Evolutionary conservation across 2,888 invertebrate species (phyloP).

Genomic region (Sabatieria punctata): DNA sequence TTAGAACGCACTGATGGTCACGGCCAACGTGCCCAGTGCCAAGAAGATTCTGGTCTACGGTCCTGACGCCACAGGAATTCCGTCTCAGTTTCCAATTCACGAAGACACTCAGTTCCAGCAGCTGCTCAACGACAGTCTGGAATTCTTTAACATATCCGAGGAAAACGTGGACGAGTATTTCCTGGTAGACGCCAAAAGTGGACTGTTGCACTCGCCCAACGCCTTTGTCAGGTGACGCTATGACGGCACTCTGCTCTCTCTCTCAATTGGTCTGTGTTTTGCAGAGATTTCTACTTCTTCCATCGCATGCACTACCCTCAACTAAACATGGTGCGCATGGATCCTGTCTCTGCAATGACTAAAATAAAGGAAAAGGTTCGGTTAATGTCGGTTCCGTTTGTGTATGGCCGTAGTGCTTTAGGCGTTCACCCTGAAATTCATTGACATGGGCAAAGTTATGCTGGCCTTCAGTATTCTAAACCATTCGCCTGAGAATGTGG

Average conservation of each 20-base stretch:
- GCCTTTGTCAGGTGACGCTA: slow-evolving; percentile 60
- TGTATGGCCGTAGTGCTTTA: slow-evolving; percentile 7
- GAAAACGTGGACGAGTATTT: slow-evolving; percentile 71
- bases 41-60: slow-evolving; percentile 97
- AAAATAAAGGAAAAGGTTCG: slow-evolving; percentile 43
- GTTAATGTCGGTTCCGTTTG: neutral
- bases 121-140: slow-evolving; percentile 79
- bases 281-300: slow-evolving; percentile 85
- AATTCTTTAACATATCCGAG: slow-evolving; percentile 91
- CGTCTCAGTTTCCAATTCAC: slow-evolving; percentile 93
- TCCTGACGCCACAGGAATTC: slow-evolving; percentile 80
- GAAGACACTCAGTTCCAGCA: slow-evolving; percentile 83
- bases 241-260: too few relatives aligned
- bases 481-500: slow-evolving; percentile 31
- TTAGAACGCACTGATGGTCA: slow-evolving; percentile 67
- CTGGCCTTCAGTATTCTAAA: slow-evolving; percentile 37
- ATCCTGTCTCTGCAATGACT: slow-evolving; percentile 70
- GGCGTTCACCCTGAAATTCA: slow-evolving; percentile 77
- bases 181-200: slow-evolving; percentile 92
- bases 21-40: slow-evolving; percentile 96
- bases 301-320: slow-evolving; percentile 96
- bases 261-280: too few relatives aligned
- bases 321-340: slow-evolving; percentile 76
- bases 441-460: slow-evolving; percentile 76
- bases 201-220: slow-evolving; percentile 86